phyloP scores from a whole-genome alignment of 2,888 invertebrate genomes.

The Athetis lepigone region DNA sequence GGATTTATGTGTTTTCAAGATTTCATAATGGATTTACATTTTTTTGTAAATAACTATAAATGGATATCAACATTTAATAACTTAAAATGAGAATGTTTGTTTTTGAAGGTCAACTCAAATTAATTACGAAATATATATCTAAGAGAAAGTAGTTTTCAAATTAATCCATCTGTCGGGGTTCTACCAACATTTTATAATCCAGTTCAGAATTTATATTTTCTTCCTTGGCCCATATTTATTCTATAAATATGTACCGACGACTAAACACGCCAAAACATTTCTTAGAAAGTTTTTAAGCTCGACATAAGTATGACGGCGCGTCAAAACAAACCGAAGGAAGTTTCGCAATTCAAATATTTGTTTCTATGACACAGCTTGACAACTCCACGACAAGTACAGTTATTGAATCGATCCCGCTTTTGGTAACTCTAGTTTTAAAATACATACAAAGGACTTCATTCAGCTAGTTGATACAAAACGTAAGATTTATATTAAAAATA shows the following conservation, averaged over 20 bases:
- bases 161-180: conserved; percentile 2
- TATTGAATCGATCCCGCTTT: conserved; percentile 21
- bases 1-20: not conserved
- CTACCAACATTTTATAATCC: not conserved
- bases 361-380: conserved; percentile 22
- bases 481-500: not conserved
- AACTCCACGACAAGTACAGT: not conserved
- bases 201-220: conserved; percentile 3
- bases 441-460: not conserved
- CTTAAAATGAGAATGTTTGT: not conserved
- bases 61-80: too few species aligned
- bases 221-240: conserved; percentile 15
- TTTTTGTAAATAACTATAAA: not conserved
- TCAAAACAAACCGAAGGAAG: conserved; percentile 59
- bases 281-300: conserved; percentile 33
- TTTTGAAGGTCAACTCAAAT: not conserved
- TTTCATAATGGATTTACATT: not conserved
- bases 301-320: conserved; percentile 57
- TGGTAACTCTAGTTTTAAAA: conserved; percentile 8
- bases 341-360: conserved; percentile 35
- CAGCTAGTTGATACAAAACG: not conserved
- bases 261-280: conserved; percentile 36
- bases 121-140: not conserved
- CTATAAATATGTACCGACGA: conserved; percentile 20
- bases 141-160: conserved; percentile 4